Conservation (phyloP, 53 echinoderm and acorn worm species). For the Glandiceps talaboti region DNA sequence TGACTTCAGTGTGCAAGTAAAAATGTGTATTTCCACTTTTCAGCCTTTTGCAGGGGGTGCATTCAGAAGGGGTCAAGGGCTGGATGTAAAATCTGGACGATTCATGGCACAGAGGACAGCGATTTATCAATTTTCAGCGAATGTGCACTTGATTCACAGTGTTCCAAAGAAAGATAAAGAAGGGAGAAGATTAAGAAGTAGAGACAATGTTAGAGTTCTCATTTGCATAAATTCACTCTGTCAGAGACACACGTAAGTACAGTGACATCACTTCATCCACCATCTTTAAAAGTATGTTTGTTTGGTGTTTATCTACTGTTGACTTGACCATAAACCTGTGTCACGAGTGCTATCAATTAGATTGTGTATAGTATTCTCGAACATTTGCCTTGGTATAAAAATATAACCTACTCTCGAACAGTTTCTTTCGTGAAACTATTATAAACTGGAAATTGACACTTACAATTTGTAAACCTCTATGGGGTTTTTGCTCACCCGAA, state of each 20-base stretch:
- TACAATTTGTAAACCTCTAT: no score
- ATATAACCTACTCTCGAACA: no score
- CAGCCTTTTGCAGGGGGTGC: constrained; percentile 65
- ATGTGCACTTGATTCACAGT: constrained; percentile 70
- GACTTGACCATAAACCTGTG: no score
- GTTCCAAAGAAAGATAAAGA: constrained; percentile 30
- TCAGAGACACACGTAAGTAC: constrained; percentile 79
- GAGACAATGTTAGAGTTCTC: constrained; percentile 63
- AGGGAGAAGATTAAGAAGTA: constrained; percentile 25
- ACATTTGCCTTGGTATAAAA: no score
- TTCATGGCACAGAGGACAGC: constrained; percentile 80
- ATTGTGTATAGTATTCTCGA: no score
- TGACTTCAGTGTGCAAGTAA: background rate
- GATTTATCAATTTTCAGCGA: constrained; percentile 90
- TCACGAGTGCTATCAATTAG: no score
- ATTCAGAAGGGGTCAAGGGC: constrained; percentile 63
- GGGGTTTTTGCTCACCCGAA: no score
- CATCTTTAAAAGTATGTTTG: no score
- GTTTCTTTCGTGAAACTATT: no score
- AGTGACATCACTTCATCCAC: background rate
- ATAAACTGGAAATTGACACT: no score
- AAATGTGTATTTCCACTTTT: constrained; percentile 1
- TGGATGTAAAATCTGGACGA: constrained; percentile 80
- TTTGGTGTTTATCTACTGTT: no score
- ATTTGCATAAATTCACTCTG: constrained; percentile 96